These are phyloP conservation scores for Tamias sibiricus DNA, from an alignment of 2,113 vertebrate species.

Conservation along the genomic window DNA sequence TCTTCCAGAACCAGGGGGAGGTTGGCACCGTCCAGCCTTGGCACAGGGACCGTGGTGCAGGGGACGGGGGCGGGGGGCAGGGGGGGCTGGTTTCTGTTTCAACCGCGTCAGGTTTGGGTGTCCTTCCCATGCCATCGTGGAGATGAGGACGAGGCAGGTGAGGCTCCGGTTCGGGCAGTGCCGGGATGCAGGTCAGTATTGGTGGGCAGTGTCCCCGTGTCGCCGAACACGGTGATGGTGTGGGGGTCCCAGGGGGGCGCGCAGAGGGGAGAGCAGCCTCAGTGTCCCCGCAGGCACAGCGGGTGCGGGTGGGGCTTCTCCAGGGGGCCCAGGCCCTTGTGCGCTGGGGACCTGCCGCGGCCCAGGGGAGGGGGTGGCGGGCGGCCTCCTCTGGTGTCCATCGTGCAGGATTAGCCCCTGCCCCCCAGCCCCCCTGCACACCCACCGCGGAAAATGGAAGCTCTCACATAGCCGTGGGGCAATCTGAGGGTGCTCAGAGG, in stretches of 20 bases:
- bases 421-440: fast-evolving
- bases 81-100: not conserved
- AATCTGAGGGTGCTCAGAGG: not conserved
- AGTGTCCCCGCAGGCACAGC: not conserved
- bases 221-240: not conserved
- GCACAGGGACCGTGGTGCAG: not conserved
- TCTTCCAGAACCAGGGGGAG: not conserved
- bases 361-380: fast-evolving
- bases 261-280: fast-evolving
- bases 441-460: fast-evolving
- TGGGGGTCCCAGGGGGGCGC: fast-evolving
- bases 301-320: not conserved
- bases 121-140: fast-evolving
- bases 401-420: fast-evolving
- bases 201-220: fast-evolving
- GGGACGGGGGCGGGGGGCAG: fast-evolving
- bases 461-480: not conserved
- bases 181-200: no score
- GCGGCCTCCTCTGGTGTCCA: fast-evolving
- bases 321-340: fast-evolving
- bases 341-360: fast-evolving
- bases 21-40: fast-evolving
- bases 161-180: not conserved
- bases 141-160: not conserved
- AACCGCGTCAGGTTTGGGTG: not conserved